Base-by-base conservation (phyloP, 2,797 vertebrate species). In the Bradypodion ventrale region DNA sequence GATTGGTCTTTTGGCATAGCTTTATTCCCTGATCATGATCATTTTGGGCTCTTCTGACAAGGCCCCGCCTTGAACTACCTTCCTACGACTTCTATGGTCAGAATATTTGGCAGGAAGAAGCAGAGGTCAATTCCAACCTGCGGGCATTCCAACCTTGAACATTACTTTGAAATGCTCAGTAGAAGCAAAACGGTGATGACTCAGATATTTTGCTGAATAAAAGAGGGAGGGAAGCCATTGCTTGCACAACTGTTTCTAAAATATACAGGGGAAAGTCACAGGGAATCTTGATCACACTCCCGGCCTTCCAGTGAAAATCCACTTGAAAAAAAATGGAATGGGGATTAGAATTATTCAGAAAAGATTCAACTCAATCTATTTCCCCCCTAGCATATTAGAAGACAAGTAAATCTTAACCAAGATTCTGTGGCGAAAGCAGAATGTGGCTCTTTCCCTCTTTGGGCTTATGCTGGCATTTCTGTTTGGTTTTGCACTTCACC, bases 401-500 rank as follows among this genome's bases (percentile, higher is more conserved):
- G 74, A 63, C 21, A 79, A 46, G 1, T 82, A 84, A 56, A 60
- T 85, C 85, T 66, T 62, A 69, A 44, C 78, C 81, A 85, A 37
- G 49, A 1, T 74, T 75, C 77, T 21, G 85, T 70, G 62, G 76
- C 75, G 66, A 90, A 90, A 89, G 63, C 29, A 89, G 79, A 56
- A 89, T 46, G 56, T 37, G 42, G 32, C 40, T 8, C 15, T 49
- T 85, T 37, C 56, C 78, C 78, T 56, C 68, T 72, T 25, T 62
- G 27, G 90, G 32, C 75, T 62, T 77, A 81, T 3, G 40, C 7
- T 29, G 6, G 81, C 46, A 89, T 87, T 90, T 89, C 82, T 83
- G 35, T 87, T 90, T 87, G 87, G 74, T 83, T 91, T 92, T 93
- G 80, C 83, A 83, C 69, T 0, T 89, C 62, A 85, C 75, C 35